Evolutionary conservation across 2,888 invertebrate species (phyloP), one percentile per base, ranked within the genome.

Genomic region (Dryococelus australis): DNA sequence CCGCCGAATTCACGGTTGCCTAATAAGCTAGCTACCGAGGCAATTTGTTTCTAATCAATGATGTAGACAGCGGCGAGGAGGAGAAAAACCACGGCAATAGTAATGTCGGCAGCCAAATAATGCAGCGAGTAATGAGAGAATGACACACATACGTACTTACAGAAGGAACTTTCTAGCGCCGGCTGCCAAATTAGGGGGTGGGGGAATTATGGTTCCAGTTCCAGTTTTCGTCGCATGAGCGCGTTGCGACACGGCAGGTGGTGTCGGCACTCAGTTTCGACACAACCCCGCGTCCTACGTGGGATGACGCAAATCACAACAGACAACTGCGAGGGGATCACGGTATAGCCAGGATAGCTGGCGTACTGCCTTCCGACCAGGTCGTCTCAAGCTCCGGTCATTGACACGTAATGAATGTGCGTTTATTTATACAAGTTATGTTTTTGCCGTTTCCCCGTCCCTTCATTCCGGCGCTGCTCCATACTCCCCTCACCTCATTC

Each of bases 171-270:
- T 65, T 65, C 65, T 65, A 65, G 24, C 8, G 65, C 16, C 65
- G 13, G 24, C 65, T 24, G n/a, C 5, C 47, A 47, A 65, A 65
- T 65, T 16, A n/a, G 24, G n/a, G n/a, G 65, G 24, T n/a, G 65
- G 24, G 65, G 65, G 65, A 16, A 47, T 47, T 47, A 47, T 47
- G 47, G 16, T 16, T 47, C 47, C 47, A 47, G 47, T n/a, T n/a
- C 24, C 20, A 5, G 65, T 65, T 65, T 65, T 16, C 65, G 47
- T 47, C 47, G 47, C 47, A 47, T 65, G 65, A n/a, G 24, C 10
- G 65, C n/a, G 65, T 65, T 65, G 65, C 65, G n/a, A 65, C 65
- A 65, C 65, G 47, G n/a, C 65, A 65, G 65, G 65, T 16, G 65
- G n/a, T 65, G n/a, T 65, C 65, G 65, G n/a, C 65, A 65, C 24